Evolutionary conservation across 2,797 vertebrate species (phyloP), one percentile per base, ranked within the genome.

Genomic region (Sparidentex hasta): DNA sequence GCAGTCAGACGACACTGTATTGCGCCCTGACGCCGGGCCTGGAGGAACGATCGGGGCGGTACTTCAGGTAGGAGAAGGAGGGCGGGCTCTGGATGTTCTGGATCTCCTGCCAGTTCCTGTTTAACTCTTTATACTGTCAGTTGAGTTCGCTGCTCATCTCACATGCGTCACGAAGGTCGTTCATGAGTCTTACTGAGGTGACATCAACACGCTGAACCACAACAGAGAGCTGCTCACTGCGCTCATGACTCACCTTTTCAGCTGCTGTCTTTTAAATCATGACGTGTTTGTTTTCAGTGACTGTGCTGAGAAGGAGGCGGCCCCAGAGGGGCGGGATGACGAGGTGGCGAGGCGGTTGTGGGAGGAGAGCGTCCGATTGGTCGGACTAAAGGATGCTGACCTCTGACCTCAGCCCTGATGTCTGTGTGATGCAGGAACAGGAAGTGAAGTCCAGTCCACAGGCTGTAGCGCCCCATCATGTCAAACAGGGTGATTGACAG

Each of bases 351-450:
- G 84, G 80, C 92, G 82, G 74, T 93, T 97, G 25, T 97, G 97
- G 97, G 94, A 89, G 0, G 93, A 96, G 75, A 97, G 97, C 83
- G 93, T 95, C 7, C 93, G 95, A 75, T 90, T 97, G 80, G 92
- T 94, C 0, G 87, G 88, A 48, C 56, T 92, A 18, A 73, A 78
- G 9, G 85, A 91, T 76, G 65, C 50, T 87, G 78, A 90, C 55
- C 68, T 69, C 43, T 80, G 78, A 78, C 67, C 61, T 71, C n/a
- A 0, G 46, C 5, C 29, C 29, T 29, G 9, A 9, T 27, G 38
- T 38, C 29, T 44, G 18, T 9, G 20, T 3, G 11, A 20, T n/a
- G 25, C n/a, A n/a, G 21, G 13, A 9, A 66, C 12, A 65, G 52
- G 43, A 69, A 59, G 43, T 0, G 43, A 61, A 12, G n/a, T 48